These are phyloP conservation scores for Oryzias javanicus DNA, from an alignment of 2,113 vertebrate genomes.

Conservation along the genomic window DNA sequence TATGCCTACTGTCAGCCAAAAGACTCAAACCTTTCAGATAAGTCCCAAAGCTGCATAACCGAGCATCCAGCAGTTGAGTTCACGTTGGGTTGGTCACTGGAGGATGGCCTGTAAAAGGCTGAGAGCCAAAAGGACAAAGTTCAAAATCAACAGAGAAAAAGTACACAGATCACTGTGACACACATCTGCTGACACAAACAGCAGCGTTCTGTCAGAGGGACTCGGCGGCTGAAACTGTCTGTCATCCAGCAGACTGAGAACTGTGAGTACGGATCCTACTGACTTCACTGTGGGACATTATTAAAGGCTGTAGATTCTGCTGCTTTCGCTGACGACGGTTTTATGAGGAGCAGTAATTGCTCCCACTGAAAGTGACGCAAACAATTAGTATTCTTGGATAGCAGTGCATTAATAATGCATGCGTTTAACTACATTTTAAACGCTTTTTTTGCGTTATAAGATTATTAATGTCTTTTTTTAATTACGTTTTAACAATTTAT, in stretches of 20 bases:
- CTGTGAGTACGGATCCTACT: conserved; percentile 46
- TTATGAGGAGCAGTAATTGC: background rate
- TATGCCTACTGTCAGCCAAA: too few species aligned
- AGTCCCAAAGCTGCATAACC: conserved; percentile 3
- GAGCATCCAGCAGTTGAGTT: conserved; percentile 3
- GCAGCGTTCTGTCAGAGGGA: conserved; percentile 3
- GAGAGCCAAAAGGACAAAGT: conserved; percentile 59
- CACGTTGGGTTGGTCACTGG: background rate
- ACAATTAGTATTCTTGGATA: too few species aligned
- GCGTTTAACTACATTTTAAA: too few species aligned
- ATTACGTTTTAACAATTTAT: too few species aligned
- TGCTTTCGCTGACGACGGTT: background rate
- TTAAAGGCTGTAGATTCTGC: background rate
- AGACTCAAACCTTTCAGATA: background rate
- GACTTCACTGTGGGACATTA: conserved; percentile 2
- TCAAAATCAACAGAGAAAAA: conserved; percentile 28
- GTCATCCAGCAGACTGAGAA: conserved; percentile 11
- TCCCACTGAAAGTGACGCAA: too few species aligned
- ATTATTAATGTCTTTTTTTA: too few species aligned
- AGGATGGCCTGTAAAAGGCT: background rate
- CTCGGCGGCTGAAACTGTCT: conserved; percentile 9
- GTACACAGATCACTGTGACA: conserved; percentile 10
- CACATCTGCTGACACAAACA: conserved; percentile 13
- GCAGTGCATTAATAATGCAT: too few species aligned
- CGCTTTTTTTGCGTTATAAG: too few species aligned